A percentile compares a stretch with the other conserved stretches of the same genome.
These are phyloP conservation scores for Urosaurus nigricauda DNA, from an alignment of 2,797 vertebrate genomes.

Conservation along the genomic window DNA sequence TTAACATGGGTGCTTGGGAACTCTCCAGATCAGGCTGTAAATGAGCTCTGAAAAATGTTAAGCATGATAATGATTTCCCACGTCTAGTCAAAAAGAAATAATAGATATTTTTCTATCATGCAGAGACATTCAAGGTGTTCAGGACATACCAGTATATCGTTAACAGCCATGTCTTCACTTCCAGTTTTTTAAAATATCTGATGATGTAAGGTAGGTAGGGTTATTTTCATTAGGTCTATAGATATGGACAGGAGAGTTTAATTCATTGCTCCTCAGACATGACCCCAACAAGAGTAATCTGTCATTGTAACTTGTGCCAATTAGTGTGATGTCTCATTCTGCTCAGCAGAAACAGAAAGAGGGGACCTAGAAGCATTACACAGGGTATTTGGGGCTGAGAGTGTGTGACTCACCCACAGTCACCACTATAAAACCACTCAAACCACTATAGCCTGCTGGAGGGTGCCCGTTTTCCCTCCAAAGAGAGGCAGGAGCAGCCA, in stretches of 20 bases:
- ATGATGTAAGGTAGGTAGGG: too few relatives aligned
- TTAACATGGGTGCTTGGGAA: slow-evolving; percentile 7
- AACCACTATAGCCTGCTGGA: too few relatives aligned
- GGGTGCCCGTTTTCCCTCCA: too few relatives aligned
- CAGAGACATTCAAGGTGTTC: background rate
- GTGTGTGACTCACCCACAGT: too few relatives aligned
- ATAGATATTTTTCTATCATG: background rate
- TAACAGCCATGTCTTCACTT: too few relatives aligned
- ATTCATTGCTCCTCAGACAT: background rate
- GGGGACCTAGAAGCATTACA: too few relatives aligned
- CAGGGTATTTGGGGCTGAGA: too few relatives aligned
- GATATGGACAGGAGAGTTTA: background rate
- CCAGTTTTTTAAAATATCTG: background rate
- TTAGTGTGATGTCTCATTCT: too few relatives aligned
- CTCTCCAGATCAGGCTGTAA: slow-evolving; percentile 32
- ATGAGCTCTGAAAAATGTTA: slow-evolving; percentile 51
- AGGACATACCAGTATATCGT: background rate
- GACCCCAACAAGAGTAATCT: background rate
- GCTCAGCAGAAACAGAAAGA: too few relatives aligned
- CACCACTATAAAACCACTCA: too few relatives aligned
- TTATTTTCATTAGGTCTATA: background rate
- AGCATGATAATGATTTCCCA: slow-evolving; percentile 39
- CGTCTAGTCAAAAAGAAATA: slow-evolving; percentile 32
- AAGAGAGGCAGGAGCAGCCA: too few relatives aligned
- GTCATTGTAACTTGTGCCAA: too few relatives aligned